These are phyloP conservation scores for Dromaius novaehollandiae DNA, from an alignment of 2,113 vertebrate species.

Conservation along the genomic window DNA sequence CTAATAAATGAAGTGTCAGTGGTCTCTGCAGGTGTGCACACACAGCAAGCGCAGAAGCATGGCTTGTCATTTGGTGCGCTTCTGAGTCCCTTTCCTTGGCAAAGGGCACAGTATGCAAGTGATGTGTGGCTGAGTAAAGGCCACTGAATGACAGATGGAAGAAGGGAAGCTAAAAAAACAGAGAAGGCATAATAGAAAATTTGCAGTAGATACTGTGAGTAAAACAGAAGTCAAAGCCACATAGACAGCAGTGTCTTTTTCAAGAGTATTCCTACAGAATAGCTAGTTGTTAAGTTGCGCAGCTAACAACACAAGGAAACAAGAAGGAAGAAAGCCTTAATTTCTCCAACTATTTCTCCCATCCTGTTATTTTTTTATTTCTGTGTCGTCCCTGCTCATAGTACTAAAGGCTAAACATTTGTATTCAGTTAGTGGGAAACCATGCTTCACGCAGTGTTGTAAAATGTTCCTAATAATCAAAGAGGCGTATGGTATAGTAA, in stretches of 20 bases:
- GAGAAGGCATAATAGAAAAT: not conserved
- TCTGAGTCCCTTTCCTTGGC: not conserved
- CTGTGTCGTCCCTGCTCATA: not conserved
- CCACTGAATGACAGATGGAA: not conserved
- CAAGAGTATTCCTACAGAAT: not conserved
- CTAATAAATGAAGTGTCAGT: not conserved
- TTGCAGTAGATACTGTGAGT: not conserved
- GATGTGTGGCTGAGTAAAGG: not conserved
- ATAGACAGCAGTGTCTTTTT: not conserved
- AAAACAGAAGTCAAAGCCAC: not conserved
- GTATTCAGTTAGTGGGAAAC: not conserved
- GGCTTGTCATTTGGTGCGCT: not conserved
- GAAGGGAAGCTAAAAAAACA: not conserved
- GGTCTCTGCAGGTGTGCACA: not conserved
- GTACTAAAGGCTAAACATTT: not conserved
- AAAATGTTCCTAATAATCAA: not conserved
- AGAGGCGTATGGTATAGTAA: not conserved
- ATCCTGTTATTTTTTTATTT: not conserved
- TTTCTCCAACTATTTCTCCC: not conserved
- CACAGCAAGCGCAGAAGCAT: rapidly evolving
- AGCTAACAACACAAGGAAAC: not conserved
- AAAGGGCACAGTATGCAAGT: not conserved
- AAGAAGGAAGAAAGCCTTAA: not conserved
- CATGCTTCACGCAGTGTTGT: not conserved
- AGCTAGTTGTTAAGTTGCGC: not conserved